Conservation (phyloP, 2,113 vertebrate genomes). For the Cochlearius cochlearius region DNA sequence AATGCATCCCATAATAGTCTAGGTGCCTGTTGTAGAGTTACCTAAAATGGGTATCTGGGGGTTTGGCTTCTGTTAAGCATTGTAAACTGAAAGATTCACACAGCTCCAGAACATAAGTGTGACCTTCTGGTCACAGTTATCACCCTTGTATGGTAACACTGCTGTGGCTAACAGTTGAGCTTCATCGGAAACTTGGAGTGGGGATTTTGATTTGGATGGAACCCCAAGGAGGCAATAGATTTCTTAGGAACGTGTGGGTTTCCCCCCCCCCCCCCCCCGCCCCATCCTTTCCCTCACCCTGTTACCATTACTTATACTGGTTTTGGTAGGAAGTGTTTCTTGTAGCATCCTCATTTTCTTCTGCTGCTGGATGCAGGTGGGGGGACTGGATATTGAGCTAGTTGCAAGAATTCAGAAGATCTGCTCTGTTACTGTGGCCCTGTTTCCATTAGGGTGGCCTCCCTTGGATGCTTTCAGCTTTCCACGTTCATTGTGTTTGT, state of each 20-base stretch:
- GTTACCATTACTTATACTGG: fast-evolving
- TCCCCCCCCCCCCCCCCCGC: too few species aligned
- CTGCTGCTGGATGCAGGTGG: background rate
- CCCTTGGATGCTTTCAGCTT: background rate
- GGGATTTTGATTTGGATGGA: background rate
- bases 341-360: background rate
- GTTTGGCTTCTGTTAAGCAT: background rate
- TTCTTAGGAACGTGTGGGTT: background rate
- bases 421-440: background rate
- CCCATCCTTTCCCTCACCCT: fast-evolving
- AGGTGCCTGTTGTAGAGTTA: background rate
- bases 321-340: background rate
- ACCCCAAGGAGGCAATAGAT: background rate
- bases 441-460: background rate
- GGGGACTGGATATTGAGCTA: background rate
- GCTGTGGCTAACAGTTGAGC: background rate
- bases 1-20: background rate
- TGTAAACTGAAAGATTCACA: background rate
- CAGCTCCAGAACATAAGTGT: background rate
- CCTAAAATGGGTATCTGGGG: background rate
- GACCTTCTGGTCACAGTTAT: background rate
- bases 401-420: background rate
- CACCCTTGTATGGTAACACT: background rate
- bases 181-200: background rate
- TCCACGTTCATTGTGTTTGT: background rate